Evolutionary conservation across 2,113 vertebrate species (phyloP), one percentile per base, ranked within the genome.

Genomic region (Serinus canaria): DNA sequence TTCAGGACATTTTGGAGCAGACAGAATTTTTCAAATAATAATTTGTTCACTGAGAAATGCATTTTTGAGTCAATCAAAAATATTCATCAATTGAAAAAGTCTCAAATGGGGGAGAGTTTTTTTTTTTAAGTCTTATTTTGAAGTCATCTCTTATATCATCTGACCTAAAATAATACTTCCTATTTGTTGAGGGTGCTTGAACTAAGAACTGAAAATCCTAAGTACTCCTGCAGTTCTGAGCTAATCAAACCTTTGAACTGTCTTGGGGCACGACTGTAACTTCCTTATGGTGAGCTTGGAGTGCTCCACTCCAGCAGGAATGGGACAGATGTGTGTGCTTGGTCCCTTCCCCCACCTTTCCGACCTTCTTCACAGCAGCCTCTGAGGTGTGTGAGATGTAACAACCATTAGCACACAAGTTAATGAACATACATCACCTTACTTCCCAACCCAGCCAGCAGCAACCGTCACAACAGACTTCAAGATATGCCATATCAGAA

Each of bases 381-480:
- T 75, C 63, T 81, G 77, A 78, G 67, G 55, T 11, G 15, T 13
- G n/a, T 17, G 52, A 81, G 62, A 43, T 64, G 27, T 5, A 81
- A 28, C 56, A 83, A 56, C 37, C 0, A 1, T 87, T 60, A 82
- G 59, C 8, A 2, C 31, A 59, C 50, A 17, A 59, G 76, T 68
- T 92, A 92, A 93, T 78, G 73, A 86, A 49, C 83, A 64, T 76
- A 49, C 35, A 44, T 13, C 9, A 31, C 7, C 83, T 58, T 59
- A 80, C 59, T 59, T 78, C 35, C 35, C 72, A 70, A n/a, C 30
- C 63, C 33, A 16, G 69, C 49, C 80, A 83, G 66, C 28, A 87
- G 39, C 78, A 93, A 84, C 64, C 90, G 88, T 16, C 69, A 8
- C 52, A 91, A 94, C 85, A 96, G 88, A 87, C 92, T 88, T 92